Base-by-base conservation (phyloP, 23 tunicate genomes). In the Trididemnum clinides region DNA sequence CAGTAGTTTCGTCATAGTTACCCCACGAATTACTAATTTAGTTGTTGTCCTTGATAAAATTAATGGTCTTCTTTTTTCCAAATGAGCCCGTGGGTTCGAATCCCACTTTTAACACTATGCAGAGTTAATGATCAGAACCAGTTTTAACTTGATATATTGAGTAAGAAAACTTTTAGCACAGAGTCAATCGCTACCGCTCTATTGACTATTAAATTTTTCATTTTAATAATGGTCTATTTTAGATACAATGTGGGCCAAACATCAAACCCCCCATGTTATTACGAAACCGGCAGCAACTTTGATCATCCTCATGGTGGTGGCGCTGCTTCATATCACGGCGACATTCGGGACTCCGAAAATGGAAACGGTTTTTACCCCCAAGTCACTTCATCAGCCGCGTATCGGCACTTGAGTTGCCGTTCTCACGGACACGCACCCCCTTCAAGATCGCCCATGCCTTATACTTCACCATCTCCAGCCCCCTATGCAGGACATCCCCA, bases 251-350 rank as follows among this genome's bases (percentile, higher is more conserved):
- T 39, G 22, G 33, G 34, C 27, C 84, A 75, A 3, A 86, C 88
- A 0, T 73, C 86, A 7, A 85, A 35, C 86, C 82, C 51, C 12
- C 92, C 92, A 33, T 84, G 49, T 73, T 92, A 92, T 73, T 92
- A 87, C 57, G 97, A 92, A 54, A 91, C 97, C 20, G 91, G 72
- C 31, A 77, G 82, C 33, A 92, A 88, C 57, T 92, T 87, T 83
- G 88, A 84, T 30, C 84, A 50, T 1, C 78, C 34, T 0, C 33
- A 58, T 51, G 31, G 50, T 26, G 51, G 84, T 54, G n/a, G n/a
- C n/a, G n/a, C n/a, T n/a, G n/a, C n/a, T n/a, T 54, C 84, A 2
- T 78, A 64, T 70, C 90, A 70, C n/a, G 90, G 78, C 33, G 90
- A 86, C 50, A 6, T 6, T 5, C 33, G 22, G 0, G 49, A 32